Conservation (phyloP, 1,140 invertebrate species). For the Diachasma alloeum region DNA sequence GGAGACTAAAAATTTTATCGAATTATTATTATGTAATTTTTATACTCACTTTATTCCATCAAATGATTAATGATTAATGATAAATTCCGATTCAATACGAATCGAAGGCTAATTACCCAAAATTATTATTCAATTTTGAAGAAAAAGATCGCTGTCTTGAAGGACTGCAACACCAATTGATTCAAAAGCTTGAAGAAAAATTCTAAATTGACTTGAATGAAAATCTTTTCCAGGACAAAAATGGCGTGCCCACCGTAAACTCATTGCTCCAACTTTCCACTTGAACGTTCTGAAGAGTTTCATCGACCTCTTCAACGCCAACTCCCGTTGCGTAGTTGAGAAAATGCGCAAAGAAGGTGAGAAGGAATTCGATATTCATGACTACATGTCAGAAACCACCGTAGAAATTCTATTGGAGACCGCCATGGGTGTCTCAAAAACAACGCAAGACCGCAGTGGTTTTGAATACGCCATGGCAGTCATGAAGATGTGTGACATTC, state of each 20-base stretch:
- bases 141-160: too few species aligned
- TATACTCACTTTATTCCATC: too few species aligned
- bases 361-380: conserved; percentile 78
- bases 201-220: too few species aligned
- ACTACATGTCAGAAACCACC: conserved; percentile 85
- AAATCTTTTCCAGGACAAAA: conserved; percentile 71
- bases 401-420: conserved; percentile 85
- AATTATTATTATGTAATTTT: too few species aligned
- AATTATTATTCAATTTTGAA: too few species aligned
- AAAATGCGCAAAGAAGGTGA: conserved; percentile 71
- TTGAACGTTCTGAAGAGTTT: conserved; percentile 84
- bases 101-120: too few species aligned
- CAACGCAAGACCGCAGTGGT: conserved; percentile 77
- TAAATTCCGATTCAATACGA: too few species aligned
- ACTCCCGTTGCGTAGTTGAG: conserved; percentile 75
- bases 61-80: too few species aligned
- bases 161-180: too few species aligned
- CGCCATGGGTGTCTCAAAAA: conserved; percentile 82
- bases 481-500: conserved; percentile 86
- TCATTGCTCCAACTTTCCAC: conserved; percentile 86
- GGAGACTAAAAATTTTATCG: too few species aligned
- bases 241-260: conserved; percentile 82
- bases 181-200: too few species aligned
- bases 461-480: conserved; percentile 85
- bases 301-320: conserved; percentile 82